Percentiles rank a stretch among this genome's conserved stretches.
Conservation (phyloP, 2,888 invertebrate genomes). For the Allacma fusca region DNA sequence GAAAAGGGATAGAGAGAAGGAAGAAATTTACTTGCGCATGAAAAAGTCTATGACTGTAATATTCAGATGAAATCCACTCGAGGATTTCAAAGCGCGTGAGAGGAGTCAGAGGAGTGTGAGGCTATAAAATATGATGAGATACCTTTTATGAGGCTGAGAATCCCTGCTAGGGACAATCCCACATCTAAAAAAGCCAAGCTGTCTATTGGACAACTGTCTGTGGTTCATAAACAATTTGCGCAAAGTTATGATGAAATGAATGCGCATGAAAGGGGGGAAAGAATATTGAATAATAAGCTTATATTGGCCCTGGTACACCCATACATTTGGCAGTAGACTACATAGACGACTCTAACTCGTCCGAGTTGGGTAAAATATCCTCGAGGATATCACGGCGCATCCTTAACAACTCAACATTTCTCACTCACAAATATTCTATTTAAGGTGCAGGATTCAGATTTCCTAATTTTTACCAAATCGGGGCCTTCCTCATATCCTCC, state of each 20-base stretch:
- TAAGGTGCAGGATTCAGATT: too few species aligned
- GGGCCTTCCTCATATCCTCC: too few species aligned
- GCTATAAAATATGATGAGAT: slow-evolving; percentile 47
- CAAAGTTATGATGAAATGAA: slow-evolving; percentile 36
- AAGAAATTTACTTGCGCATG: too few species aligned
- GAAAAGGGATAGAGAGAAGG: too few species aligned
- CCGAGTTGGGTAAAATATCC: too few species aligned
- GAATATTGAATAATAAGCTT: slow-evolving; percentile 42
- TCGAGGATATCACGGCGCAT: too few species aligned
- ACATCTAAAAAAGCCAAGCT: slow-evolving; percentile 39
- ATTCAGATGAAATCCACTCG: not conserved
- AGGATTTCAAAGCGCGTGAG: not conserved
- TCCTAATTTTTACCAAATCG: too few species aligned
- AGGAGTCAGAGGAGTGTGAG: slow-evolving; percentile 16
- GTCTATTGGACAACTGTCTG: slow-evolving; percentile 35
- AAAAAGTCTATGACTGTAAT: not conserved
- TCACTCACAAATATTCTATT: too few species aligned
- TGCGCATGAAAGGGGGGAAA: slow-evolving; percentile 39
- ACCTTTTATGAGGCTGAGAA: slow-evolving; percentile 43
- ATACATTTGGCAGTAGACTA: too few species aligned
- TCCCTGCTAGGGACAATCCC: slow-evolving; percentile 4
- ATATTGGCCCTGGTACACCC: not conserved
- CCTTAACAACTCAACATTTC: too few species aligned
- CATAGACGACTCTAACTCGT: too few species aligned
- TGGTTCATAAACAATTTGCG: slow-evolving; percentile 48